Conservation (phyloP, 1,140 invertebrate genomes). For the Meloidogyne exigua region DNA sequence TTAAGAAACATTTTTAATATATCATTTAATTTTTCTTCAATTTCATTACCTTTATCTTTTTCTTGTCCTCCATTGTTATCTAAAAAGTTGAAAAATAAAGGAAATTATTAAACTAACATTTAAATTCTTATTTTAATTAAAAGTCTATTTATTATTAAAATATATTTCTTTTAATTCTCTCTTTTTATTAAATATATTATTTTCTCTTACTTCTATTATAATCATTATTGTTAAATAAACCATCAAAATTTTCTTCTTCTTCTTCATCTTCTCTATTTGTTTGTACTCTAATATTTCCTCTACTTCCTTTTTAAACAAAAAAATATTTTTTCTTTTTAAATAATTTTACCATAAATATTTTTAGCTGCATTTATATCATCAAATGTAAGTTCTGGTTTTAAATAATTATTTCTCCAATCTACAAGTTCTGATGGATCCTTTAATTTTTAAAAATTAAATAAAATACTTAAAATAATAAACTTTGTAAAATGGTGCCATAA, state of each 20-base stretch:
- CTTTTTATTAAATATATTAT: too few species aligned
- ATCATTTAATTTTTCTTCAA: neutral
- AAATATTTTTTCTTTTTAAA: neutral
- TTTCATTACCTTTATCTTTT: neutral
- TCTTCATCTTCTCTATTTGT: too few species aligned
- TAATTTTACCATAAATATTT: constrained; percentile 15
- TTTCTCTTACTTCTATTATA: too few species aligned
- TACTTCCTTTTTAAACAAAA: neutral
- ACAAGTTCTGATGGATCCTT: constrained; percentile 20
- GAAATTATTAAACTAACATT: too few species aligned
- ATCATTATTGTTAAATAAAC: too few species aligned
- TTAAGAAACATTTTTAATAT: neutral
- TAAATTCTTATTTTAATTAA: too few species aligned
- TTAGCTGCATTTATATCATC: constrained; percentile 20
- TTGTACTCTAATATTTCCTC: neutral
- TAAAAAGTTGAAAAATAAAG: neutral
- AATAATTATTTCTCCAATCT: constrained; percentile 24
- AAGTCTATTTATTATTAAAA: too few species aligned
- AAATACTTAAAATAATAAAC: neutral
- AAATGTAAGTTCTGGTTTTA: constrained; percentile 16
- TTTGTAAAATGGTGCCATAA: constrained; percentile 26
- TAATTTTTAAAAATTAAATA: neutral
- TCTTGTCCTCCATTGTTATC: neutral
- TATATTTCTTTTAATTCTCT: too few species aligned
- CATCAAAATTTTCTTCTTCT: too few species aligned